phyloP scores from a whole-genome alignment of 2,113 vertebrate species.

The Chitala chitala region DNA sequence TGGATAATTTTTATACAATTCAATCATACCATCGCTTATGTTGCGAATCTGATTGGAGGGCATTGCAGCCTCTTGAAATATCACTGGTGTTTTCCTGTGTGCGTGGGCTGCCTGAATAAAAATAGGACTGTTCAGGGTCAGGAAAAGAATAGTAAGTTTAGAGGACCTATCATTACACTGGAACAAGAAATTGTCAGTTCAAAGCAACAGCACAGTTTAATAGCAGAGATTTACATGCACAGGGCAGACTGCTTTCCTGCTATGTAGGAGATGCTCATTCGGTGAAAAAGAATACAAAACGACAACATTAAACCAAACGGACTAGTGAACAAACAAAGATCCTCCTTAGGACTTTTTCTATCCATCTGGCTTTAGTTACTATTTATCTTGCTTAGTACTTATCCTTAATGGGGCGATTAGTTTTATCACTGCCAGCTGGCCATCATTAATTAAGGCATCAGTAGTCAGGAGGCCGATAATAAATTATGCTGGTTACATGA shows the following conservation, averaged over 20 bases:
- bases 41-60: neutral
- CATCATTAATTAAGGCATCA: neutral
- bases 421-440: neutral
- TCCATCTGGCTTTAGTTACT: neutral
- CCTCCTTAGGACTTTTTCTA: no score
- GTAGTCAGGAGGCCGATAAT: neutral
- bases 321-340: no score
- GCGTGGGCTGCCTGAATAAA: neutral
- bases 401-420: neutral
- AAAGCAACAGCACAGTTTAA: no score
- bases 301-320: no score
- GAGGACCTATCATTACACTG: neutral
- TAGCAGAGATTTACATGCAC: no score
- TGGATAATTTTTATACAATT: neutral
- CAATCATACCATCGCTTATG: neutral
- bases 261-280: no score
- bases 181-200: no score
- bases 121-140: conserved; percentile 1
- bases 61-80: neutral
- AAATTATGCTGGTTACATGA: neutral
- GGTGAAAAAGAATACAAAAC: no score
- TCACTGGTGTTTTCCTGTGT: neutral
- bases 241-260: no score
- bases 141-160: neutral
- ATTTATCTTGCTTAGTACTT: neutral